Conservation (phyloP, 2,888 invertebrate species). For the Trissonchulus latispiculum region DNA sequence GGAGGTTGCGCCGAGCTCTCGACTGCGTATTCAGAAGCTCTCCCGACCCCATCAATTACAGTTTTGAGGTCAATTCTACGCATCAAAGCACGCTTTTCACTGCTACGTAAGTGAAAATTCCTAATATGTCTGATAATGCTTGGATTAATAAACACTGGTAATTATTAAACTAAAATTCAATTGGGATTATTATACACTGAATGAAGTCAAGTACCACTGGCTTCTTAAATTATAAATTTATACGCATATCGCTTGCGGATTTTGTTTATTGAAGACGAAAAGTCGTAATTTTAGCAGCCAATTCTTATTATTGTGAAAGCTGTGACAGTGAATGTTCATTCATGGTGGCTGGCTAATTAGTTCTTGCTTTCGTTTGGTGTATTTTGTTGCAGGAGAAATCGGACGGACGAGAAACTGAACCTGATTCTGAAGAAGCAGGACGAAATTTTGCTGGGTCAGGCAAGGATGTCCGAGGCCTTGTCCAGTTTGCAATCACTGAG, state of each 20-base stretch:
- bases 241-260: too few relatives aligned
- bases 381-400: background rate
- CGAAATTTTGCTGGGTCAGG: background rate
- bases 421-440: background rate
- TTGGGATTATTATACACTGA: too few relatives aligned
- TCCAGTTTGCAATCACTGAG: background rate
- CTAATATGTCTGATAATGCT: background rate
- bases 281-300: too few relatives aligned
- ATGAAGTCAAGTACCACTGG: too few relatives aligned
- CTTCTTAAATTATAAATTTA: background rate
- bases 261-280: background rate
- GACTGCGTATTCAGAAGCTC: background rate
- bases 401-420: background rate
- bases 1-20: background rate
- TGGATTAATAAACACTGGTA: background rate
- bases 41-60: background rate
- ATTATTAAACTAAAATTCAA: too few relatives aligned
- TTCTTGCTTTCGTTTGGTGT: background rate
- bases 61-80: background rate
- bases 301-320: too few relatives aligned
- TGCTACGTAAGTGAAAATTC: background rate
- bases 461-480: background rate
- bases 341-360: background rate
- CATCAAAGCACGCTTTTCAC: background rate
- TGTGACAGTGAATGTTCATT: too few relatives aligned